These are phyloP conservation scores for Columba guinea DNA, from an alignment of 2,797 vertebrate species.

Conservation along the genomic window DNA sequence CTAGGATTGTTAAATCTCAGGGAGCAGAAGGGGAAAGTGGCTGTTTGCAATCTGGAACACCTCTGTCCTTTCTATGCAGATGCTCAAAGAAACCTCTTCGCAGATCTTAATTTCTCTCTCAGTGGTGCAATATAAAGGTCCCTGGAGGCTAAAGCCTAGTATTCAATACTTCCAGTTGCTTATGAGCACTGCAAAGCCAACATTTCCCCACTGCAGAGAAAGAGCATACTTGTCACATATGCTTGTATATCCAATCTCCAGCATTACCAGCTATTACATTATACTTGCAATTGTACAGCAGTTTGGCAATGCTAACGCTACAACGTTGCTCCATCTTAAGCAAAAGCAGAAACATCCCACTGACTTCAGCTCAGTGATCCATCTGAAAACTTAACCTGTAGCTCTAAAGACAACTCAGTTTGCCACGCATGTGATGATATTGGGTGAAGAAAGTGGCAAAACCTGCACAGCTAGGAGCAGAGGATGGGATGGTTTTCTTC, in stretches of 20 bases:
- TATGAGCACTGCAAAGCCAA: neutral
- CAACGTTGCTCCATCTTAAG: neutral
- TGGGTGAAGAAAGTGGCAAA: neutral
- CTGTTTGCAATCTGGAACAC: slow-evolving; percentile 4
- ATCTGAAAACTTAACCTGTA: neutral
- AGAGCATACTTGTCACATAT: accelerated
- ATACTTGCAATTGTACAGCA: neutral
- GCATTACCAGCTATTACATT: neutral
- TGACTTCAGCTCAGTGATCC: neutral
- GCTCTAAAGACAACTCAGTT: neutral
- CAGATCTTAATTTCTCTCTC: neutral
- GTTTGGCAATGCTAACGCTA: neutral
- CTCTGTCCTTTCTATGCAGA: neutral
- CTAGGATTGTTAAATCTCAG: neutral
- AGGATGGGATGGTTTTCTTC: neutral
- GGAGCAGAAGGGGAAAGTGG: neutral
- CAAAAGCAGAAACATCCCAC: neutral
- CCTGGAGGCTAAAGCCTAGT: neutral
- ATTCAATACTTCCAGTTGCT: neutral
- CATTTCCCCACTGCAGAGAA: neutral
- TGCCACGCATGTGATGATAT: accelerated
- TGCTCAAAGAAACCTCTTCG: neutral
- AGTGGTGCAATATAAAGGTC: neutral
- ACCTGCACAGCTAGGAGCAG: neutral
- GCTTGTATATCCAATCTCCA: neutral